Conservation (phyloP, 1,140 invertebrate genomes). For the Pseudomyrmex pallidus region DNA sequence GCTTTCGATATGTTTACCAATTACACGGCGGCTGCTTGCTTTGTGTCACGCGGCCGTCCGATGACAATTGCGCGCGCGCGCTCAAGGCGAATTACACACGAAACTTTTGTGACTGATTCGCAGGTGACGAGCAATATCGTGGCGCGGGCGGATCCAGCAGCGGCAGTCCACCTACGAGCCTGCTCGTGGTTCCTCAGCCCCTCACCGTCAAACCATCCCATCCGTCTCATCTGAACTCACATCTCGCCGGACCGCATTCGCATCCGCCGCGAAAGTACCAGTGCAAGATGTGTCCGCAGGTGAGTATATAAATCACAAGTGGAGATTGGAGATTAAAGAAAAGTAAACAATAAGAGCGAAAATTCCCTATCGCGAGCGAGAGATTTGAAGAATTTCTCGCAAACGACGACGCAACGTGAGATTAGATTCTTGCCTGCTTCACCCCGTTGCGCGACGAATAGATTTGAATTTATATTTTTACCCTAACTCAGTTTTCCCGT, state of each 20-base stretch:
- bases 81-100: slow-evolving; percentile 32
- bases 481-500: no score
- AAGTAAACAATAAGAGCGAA: no score
- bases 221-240: slow-evolving; percentile 83
- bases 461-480: no score
- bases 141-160: slow-evolving; percentile 85
- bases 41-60: background rate
- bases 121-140: slow-evolving; percentile 85
- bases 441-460: no score
- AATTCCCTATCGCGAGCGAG: no score
- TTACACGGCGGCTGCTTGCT: background rate
- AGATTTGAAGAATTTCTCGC: no score
- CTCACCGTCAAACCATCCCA: slow-evolving; percentile 89
- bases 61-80: background rate
- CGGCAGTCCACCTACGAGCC: slow-evolving; percentile 85
- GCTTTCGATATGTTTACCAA: no score
- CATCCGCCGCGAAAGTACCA: slow-evolving; percentile 93
- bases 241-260: slow-evolving; percentile 83
- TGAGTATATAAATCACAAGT: slow-evolving; percentile 85
- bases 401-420: no score
- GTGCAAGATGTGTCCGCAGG: slow-evolving; percentile 99
- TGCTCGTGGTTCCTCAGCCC: slow-evolving; percentile 96
- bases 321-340: no score
- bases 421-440: no score
- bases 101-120: slow-evolving; percentile 59